These are phyloP conservation scores for Drosophila watanabei DNA, from an alignment of 1,140 invertebrate species.

Conservation along the genomic window DNA sequence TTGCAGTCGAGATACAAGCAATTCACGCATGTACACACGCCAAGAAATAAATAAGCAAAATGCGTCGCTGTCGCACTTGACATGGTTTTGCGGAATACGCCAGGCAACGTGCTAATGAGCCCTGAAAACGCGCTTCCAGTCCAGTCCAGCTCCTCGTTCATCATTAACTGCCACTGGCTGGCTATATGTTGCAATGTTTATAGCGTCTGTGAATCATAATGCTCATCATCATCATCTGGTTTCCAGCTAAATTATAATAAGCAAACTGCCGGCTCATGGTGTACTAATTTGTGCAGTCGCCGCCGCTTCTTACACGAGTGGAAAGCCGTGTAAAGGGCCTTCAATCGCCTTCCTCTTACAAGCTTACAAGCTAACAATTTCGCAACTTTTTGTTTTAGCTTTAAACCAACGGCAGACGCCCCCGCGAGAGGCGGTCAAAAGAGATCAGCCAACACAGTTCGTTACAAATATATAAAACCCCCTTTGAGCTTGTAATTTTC, in stretches of 20 bases:
- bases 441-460: slow-evolving; percentile 33
- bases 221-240: slow-evolving; percentile 17
- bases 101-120: slow-evolving; percentile 79
- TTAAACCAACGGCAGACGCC: slow-evolving; percentile 48
- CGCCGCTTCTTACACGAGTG: neutral
- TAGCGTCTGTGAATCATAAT: slow-evolving; percentile 44
- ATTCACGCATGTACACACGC: slow-evolving; percentile 29
- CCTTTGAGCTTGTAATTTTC: slow-evolving; percentile 65
- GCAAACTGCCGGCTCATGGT: slow-evolving; percentile 46
- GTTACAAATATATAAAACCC: slow-evolving; percentile 26
- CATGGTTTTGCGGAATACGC: slow-evolving; percentile 60
- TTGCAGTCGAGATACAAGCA: slow-evolving; percentile 55
- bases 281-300: slow-evolving; percentile 44
- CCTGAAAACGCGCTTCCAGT: slow-evolving; percentile 63
- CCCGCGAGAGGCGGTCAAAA: slow-evolving; percentile 19
- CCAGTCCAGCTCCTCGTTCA: slow-evolving; percentile 28
- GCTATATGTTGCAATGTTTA: slow-evolving; percentile 52
- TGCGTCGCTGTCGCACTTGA: slow-evolving; percentile 67
- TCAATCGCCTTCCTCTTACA: slow-evolving; percentile 35
- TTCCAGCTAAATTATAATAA: slow-evolving; percentile 58
- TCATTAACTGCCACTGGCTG: slow-evolving; percentile 22
- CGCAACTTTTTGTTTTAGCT: slow-evolving; percentile 59
- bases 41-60: slow-evolving; percentile 45
- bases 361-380: slow-evolving; percentile 40
- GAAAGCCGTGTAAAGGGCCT: slow-evolving; percentile 45